Base-by-base conservation (phyloP, 1,140 invertebrate genomes). In the Nephila pilipes region DNA sequence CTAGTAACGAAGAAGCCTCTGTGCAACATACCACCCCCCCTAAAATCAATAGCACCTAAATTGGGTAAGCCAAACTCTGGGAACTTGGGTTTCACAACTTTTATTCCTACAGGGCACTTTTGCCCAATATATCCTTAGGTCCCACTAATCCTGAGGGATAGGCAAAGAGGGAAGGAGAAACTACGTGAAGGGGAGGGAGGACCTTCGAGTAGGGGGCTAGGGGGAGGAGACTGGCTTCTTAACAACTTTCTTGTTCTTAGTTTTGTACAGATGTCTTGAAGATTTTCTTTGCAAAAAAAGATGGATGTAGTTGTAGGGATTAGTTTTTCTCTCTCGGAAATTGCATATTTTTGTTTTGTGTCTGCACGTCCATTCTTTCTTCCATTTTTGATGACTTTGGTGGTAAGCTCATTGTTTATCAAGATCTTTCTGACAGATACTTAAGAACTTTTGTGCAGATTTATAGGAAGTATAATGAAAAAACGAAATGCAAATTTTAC, bases 11-110 rank as follows among this genome's bases (percentile, higher is more conserved):
- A 79, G 65, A 46, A 46, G 46, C 46, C 46, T 46, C 46, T 46
- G 46, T 46, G 46, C 29, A 29, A 2, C 63, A 25, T 8, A 10
- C 63, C 29, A 79, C 46, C 29, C 46, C 60, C 54, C 46, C 22
- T 46, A 57, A 65, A 89, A 89, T 89, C 87, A 89, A 89, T 89
- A 89, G 87, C 65, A 89, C 87, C 87, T 89, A 89, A 89, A 89
- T 89, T 89, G 87, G 87, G 65, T 89, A 89, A 89, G 65, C 63
- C 65, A 65, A 89, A 79, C 87, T 89, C 85, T 36, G 32, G 60
- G 60, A 89, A 89, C 58, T 89, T 89, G 38, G 87, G 36, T 65
- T 89, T 89, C 87, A 89, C 87, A 89, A 89, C 65, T 89, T 89
- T 89, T 89, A 89, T 89, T 89, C 87, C 87, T 75, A 46, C 46